Conservation (phyloP, 2,888 invertebrate genomes). For the Kryphioiulus occultus region DNA sequence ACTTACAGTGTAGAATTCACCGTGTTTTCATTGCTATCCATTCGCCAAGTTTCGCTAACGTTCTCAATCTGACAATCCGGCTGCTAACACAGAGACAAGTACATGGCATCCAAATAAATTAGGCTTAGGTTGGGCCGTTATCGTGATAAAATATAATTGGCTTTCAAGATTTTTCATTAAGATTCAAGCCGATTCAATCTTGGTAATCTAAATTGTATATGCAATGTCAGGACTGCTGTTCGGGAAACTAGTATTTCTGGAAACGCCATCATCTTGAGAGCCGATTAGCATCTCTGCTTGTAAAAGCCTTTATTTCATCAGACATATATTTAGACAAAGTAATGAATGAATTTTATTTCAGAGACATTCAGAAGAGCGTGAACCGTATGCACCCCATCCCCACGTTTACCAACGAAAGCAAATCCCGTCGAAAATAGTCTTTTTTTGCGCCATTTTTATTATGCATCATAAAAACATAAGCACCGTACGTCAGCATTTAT, state of each 20-base stretch:
- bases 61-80: neutral
- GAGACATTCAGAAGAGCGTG: slow-evolving; percentile 20
- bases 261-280: neutral
- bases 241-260: neutral
- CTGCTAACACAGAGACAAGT: neutral
- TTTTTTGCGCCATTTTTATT: slow-evolving; percentile 25
- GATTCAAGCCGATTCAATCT: neutral
- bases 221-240: neutral
- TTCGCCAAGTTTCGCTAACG: no score
- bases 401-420: neutral
- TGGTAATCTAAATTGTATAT: neutral
- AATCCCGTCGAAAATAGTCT: slow-evolving; percentile 17
- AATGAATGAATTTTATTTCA: slow-evolving; percentile 18
- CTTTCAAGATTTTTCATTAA: slow-evolving; percentile 20
- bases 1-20: no score
- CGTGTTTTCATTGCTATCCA: no score
- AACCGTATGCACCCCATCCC: neutral
- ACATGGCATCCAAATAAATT: neutral
- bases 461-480: slow-evolving; percentile 35
- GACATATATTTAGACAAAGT: neutral
- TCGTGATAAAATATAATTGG: neutral
- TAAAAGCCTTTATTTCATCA: neutral
- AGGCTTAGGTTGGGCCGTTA: neutral
- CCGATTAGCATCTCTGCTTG: neutral
- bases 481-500: slow-evolving; percentile 31